phyloP scores from a whole-genome alignment of 2,888 invertebrate species.

The Pterobdella sp. region DNA sequence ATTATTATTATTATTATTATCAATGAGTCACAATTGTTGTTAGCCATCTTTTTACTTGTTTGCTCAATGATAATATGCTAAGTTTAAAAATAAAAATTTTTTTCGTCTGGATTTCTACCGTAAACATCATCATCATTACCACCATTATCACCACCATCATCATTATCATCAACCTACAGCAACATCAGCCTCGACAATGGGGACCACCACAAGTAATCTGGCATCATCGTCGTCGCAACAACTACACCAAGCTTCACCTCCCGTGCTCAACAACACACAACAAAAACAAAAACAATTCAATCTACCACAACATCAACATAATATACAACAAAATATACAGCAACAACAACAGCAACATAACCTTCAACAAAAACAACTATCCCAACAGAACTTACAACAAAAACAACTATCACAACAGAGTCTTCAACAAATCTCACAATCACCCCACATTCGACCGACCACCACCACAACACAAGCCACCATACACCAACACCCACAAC shows the following conservation, averaged over 20 bases:
- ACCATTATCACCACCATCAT: no score
- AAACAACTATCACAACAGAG: neutral
- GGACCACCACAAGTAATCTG: constrained; percentile 23
- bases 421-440: neutral
- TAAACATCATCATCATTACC: no score
- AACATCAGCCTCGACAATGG: constrained; percentile 21
- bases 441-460: neutral
- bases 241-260: constrained; percentile 21
- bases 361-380: neutral
- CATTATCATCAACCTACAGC: neutral
- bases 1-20: constrained; percentile 6
- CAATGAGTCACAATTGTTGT: neutral
- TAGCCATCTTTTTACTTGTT: neutral
- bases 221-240: constrained; percentile 19
- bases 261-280: constrained; percentile 17
- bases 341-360: constrained; percentile 3
- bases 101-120: no score
- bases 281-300: constrained; percentile 19
- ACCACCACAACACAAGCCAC: constrained; percentile 9
- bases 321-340: neutral
- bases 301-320: neutral
- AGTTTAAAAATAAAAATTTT: no score
- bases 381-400: neutral
- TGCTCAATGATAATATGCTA: neutral
- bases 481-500: constrained; percentile 8